phyloP scores from a whole-genome alignment of 2,113 vertebrate species.

The Vanacampus margaritifer region DNA sequence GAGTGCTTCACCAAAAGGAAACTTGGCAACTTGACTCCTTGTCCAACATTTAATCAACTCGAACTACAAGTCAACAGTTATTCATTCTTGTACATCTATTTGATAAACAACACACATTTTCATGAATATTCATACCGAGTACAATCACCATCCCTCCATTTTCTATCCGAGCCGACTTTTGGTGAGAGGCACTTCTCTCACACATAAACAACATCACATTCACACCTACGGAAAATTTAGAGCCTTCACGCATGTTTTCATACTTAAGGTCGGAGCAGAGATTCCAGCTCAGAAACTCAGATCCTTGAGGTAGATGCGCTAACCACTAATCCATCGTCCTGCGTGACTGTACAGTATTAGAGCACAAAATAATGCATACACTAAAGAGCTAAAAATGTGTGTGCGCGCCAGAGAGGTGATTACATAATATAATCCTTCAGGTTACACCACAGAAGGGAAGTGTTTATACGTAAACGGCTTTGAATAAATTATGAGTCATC shows the following conservation, averaged over 20 bases:
- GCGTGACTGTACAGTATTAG: background rate
- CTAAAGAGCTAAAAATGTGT: background rate
- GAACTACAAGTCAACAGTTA: background rate
- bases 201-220: no score
- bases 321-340: no score
- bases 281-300: no score
- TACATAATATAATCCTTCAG: background rate
- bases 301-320: background rate
- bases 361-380: background rate
- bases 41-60: background rate
- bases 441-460: background rate
- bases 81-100: background rate
- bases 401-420: background rate
- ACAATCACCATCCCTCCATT: no score
- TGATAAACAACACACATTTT: background rate
- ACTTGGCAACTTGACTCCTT: background rate
- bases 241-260: no score
- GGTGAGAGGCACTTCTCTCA: no score
- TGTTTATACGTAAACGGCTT: slow-evolving; percentile 54
- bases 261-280: no score
- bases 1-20: background rate
- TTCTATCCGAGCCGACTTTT: no score
- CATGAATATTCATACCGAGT: background rate
- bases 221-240: no score
- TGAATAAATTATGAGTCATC: slow-evolving; percentile 65